Percentiles rank a stretch among this genome's conserved stretches.
These are phyloP conservation scores for Platorchestia sp. DNA, from an alignment of 1,140 invertebrate genomes.

Conservation along the genomic window DNA sequence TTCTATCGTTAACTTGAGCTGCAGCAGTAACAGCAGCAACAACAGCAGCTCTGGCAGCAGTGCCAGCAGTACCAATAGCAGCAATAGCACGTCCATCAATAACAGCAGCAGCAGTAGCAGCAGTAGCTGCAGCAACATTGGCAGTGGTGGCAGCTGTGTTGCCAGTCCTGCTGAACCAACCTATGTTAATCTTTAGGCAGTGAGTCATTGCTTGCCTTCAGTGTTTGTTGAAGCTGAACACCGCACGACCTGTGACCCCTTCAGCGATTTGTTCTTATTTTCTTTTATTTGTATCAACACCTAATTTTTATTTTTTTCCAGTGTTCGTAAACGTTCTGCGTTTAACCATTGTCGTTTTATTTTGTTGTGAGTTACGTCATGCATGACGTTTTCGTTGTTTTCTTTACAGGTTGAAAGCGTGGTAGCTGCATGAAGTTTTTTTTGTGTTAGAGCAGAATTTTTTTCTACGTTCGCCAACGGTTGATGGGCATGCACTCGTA, in stretches of 20 bases:
- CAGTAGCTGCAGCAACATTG: slow-evolving; percentile 63
- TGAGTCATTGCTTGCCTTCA: slow-evolving; percentile 60
- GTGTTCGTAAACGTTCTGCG: slow-evolving; percentile 35
- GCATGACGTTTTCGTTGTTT: slow-evolving; percentile 58
- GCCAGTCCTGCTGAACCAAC: slow-evolving; percentile 67
- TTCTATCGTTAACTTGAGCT: slow-evolving; percentile 68
- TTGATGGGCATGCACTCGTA: slow-evolving; percentile 46
- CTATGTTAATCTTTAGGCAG: slow-evolving; percentile 68
- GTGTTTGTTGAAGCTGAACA: slow-evolving; percentile 23
- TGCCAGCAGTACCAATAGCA: slow-evolving; percentile 61
- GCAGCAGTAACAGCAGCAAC: slow-evolving; percentile 65
- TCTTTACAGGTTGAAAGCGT: slow-evolving; percentile 64
- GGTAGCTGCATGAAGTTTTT: slow-evolving; percentile 65
- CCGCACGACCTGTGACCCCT: slow-evolving; percentile 21
- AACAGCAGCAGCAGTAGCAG: slow-evolving; percentile 36
- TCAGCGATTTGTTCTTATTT: slow-evolving; percentile 1
- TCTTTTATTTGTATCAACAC: background rate
- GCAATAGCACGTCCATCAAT: slow-evolving; percentile 45
- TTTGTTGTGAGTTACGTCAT: slow-evolving; percentile 52
- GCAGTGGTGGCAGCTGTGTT: slow-evolving; percentile 66
- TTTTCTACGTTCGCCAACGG: slow-evolving; percentile 57
- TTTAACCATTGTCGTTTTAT: slow-evolving; percentile 24
- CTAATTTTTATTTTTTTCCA: slow-evolving; percentile 55
- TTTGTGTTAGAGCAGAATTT: slow-evolving; percentile 56
- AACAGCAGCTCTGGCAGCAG: slow-evolving; percentile 62